A percentile compares a stretch with the other conserved stretches of the same genome.
These are phyloP conservation scores for Embidobia sp. DNA, from an alignment of 2,888 invertebrate genomes.

Conservation along the genomic window DNA sequence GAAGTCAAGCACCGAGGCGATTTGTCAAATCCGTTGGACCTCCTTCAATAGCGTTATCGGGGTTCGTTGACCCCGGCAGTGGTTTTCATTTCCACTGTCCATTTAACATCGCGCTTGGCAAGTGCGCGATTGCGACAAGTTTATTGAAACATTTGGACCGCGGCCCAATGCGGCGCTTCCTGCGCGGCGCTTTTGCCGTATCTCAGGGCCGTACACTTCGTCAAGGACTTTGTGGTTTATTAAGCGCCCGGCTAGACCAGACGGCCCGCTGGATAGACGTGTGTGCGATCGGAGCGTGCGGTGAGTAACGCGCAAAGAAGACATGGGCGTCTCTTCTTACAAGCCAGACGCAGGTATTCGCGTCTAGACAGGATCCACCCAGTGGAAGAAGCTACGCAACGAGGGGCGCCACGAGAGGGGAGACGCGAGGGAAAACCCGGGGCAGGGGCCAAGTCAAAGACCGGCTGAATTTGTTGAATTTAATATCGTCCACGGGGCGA, in stretches of 20 bases:
- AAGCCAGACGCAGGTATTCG: conserved; percentile 68
- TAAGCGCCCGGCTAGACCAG: conserved; percentile 43
- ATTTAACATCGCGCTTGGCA: conserved; percentile 19
- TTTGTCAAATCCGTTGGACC: conserved; percentile 41
- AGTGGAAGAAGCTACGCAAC: conserved; percentile 51
- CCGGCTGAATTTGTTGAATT: conserved; percentile 55
- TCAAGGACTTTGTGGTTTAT: conserved; percentile 61
- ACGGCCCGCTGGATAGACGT: conserved; percentile 43
- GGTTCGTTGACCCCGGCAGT: conserved; percentile 36
- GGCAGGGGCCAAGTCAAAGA: conserved; percentile 51
- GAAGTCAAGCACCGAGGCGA: conserved; percentile 8
- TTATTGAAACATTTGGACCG: conserved; percentile 57
- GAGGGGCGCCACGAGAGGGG: not conserved
- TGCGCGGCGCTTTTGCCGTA: conserved; percentile 34
- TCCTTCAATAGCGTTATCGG: conserved; percentile 34
- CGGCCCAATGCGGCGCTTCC: conserved; percentile 31
- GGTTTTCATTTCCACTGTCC: conserved; percentile 48
- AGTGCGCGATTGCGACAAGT: conserved; percentile 28
- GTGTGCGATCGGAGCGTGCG: conserved; percentile 53
- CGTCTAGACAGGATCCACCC: conserved; percentile 68
- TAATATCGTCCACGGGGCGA: conserved; percentile 45
- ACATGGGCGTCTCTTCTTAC: conserved; percentile 72
- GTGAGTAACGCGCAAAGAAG: conserved; percentile 68
- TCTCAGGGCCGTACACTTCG: conserved; percentile 47
- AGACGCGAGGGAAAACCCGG: not conserved